Evolutionary conservation across 2,797 vertebrate genomes (phyloP).

Genomic region (Hippoglossus hippoglossus): DNA sequence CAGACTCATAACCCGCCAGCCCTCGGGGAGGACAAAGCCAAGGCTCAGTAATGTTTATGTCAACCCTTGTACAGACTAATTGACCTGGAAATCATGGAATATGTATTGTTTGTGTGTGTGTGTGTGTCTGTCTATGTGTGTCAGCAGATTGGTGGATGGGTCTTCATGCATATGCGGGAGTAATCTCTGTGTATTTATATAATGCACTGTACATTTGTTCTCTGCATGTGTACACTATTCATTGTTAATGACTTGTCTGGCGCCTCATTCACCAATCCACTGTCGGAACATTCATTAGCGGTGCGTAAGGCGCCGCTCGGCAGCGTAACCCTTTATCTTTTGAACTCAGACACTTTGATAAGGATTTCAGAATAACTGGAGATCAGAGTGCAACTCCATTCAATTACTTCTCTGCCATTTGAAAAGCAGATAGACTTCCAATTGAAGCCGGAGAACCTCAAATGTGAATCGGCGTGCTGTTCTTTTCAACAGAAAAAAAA

Average conservation of each 20-base stretch:
- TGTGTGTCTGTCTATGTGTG: slow-evolving; percentile 16
- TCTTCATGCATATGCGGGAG: slow-evolving; percentile 4
- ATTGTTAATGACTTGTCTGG: slow-evolving; percentile 62
- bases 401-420: slow-evolving; percentile 55
- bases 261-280: slow-evolving; percentile 42
- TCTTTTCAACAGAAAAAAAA: slow-evolving; percentile 30
- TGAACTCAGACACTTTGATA: slow-evolving; percentile 63
- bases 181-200: slow-evolving; percentile 41
- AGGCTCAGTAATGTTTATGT: slow-evolving; percentile 51
- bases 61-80: slow-evolving; percentile 56
- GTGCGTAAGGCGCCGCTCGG: slow-evolving; percentile 48
- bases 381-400: slow-evolving; percentile 66
- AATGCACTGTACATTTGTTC: slow-evolving; percentile 47
- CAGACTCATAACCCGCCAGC: slow-evolving; percentile 38
- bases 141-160: slow-evolving; percentile 29
- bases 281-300: slow-evolving; percentile 61
- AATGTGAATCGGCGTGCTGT: slow-evolving; percentile 32
- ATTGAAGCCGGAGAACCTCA: slow-evolving; percentile 33
- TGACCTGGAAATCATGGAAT: slow-evolving; percentile 52
- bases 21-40: slow-evolving; percentile 47
- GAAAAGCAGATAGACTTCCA: slow-evolving; percentile 44
- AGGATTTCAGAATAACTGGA: slow-evolving; percentile 63
- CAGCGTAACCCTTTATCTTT: slow-evolving; percentile 55
- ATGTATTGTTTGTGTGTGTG: slow-evolving; percentile 15
- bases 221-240: slow-evolving; percentile 42